Evolutionary conservation across 2,888 invertebrate genomes (phyloP).

Genomic region (Amiota communis): DNA sequence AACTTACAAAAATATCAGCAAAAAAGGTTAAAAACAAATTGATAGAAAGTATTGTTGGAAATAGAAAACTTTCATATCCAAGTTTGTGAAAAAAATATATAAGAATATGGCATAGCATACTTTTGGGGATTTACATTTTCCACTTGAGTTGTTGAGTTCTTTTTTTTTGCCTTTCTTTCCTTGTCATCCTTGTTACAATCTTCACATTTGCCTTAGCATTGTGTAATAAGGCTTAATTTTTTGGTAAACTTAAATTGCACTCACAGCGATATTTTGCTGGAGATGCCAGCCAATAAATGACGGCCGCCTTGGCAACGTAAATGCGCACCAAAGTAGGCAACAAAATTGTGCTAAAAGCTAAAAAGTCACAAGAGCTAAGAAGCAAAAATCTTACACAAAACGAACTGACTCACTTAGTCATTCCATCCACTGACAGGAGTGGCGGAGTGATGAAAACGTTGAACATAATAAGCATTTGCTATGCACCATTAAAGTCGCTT

Average conservation of each 20-base stretch:
- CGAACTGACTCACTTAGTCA: too few relatives aligned
- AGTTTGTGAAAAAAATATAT: too few relatives aligned
- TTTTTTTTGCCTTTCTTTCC: not conserved
- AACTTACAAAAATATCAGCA: not conserved
- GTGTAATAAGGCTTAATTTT: slow-evolving; percentile 51
- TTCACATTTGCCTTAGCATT: not conserved
- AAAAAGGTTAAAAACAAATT: not conserved
- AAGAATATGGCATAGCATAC: not conserved
- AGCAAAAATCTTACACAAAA: too few relatives aligned
- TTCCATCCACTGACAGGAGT: not conserved
- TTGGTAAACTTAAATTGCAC: slow-evolving; percentile 49
- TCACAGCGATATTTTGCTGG: slow-evolving; percentile 42
- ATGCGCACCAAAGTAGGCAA: slow-evolving; percentile 54
- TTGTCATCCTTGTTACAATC: not conserved
- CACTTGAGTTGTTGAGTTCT: not conserved
- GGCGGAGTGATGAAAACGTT: slow-evolving; percentile 27
- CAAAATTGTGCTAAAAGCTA: slow-evolving; percentile 6
- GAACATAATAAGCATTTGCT: slow-evolving; percentile 42
- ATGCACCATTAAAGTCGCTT: slow-evolving; percentile 61
- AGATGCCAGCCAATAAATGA: slow-evolving; percentile 21
- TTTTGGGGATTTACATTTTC: not conserved
- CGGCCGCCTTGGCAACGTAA: slow-evolving; percentile 28
- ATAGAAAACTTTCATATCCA: too few relatives aligned
- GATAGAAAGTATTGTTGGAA: not conserved
- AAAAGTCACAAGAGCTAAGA: not conserved